Evolutionary conservation across 2,888 invertebrate genomes (phyloP).

Genomic region (Shargacucullia verbasci): DNA sequence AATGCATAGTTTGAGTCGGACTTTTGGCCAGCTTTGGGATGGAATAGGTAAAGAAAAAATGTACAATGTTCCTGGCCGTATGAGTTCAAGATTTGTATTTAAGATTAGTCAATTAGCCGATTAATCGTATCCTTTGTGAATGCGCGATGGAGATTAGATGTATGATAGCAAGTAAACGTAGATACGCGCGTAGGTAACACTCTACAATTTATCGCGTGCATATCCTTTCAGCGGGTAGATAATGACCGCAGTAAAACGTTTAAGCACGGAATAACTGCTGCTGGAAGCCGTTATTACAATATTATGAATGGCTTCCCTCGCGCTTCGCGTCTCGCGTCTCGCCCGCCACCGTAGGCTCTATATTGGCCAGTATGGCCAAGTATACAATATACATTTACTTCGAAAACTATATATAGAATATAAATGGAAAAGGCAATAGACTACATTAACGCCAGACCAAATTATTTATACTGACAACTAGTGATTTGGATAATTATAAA

Average conservation of each 20-base stretch:
- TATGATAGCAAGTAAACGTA: slow-evolving; percentile 55
- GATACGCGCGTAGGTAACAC: slow-evolving; percentile 76
- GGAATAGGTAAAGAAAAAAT: too few relatives aligned
- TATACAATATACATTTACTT: slow-evolving; percentile 3
- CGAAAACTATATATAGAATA: slow-evolving; percentile 7
- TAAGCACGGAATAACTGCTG: slow-evolving; percentile 88
- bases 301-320: slow-evolving; percentile 87
- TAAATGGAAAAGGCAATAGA: too few relatives aligned
- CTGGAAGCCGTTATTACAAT: slow-evolving; percentile 88
- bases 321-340: slow-evolving; percentile 61
- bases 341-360: slow-evolving; percentile 56
- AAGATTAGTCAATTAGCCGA: slow-evolving; percentile 24
- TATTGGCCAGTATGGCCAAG: too few relatives aligned
- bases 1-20: too few relatives aligned
- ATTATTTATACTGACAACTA: too few relatives aligned
- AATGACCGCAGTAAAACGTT: slow-evolving; percentile 89
- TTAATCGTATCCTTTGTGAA: slow-evolving; percentile 27
- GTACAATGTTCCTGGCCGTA: neutral
- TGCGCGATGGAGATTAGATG: slow-evolving; percentile 47
- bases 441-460: too few relatives aligned
- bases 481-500: too few relatives aligned
- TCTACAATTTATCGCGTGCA: slow-evolving; percentile 87
- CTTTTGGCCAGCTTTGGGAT: too few relatives aligned
- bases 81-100: slow-evolving; percentile 14
- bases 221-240: slow-evolving; percentile 89